Conservation (phyloP, 2,113 vertebrate species). For the Dinomys branickii region DNA sequence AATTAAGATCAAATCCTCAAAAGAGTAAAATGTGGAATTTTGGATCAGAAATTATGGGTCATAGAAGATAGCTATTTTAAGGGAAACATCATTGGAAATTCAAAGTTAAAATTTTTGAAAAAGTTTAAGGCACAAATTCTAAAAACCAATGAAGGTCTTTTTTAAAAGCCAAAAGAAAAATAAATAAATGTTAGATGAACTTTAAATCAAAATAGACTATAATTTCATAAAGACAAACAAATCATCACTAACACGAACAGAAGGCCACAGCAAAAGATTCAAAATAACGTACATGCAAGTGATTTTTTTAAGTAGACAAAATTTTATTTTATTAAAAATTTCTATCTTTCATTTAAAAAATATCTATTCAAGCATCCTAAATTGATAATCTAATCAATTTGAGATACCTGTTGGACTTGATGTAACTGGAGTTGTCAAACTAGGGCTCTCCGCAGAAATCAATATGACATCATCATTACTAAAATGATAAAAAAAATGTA, state of each 20-base stretch:
- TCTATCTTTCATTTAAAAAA: slow-evolving; percentile 25
- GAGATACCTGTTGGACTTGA: slow-evolving; percentile 78
- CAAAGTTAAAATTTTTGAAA: neutral
- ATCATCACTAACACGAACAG: neutral
- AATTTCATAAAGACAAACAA: neutral
- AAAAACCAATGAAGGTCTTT: neutral
- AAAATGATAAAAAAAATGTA: slow-evolving; percentile 66
- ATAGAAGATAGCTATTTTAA: slow-evolving; percentile 34
- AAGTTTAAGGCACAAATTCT: slow-evolving; percentile 25
- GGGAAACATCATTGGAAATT: neutral
- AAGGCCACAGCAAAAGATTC: neutral
- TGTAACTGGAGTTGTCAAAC: slow-evolving; percentile 58
- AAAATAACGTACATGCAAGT: slow-evolving; percentile 14
- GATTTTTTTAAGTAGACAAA: neutral
- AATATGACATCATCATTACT: slow-evolving; percentile 76
- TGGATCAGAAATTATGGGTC: slow-evolving; percentile 18
- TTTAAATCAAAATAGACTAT: slow-evolving; percentile 1
- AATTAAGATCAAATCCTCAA: slow-evolving; percentile 46
- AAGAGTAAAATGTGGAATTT: slow-evolving; percentile 40
- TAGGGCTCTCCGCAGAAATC: slow-evolving; percentile 61
- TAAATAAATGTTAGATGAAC: neutral
- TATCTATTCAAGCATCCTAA: slow-evolving; percentile 43
- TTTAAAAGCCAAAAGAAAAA: neutral
- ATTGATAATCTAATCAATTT: slow-evolving; percentile 61
- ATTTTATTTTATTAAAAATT: slow-evolving; percentile 12